Evolutionary conservation across 2,113 vertebrate genomes (phyloP).

Genomic region (Hyla sarda): DNA sequence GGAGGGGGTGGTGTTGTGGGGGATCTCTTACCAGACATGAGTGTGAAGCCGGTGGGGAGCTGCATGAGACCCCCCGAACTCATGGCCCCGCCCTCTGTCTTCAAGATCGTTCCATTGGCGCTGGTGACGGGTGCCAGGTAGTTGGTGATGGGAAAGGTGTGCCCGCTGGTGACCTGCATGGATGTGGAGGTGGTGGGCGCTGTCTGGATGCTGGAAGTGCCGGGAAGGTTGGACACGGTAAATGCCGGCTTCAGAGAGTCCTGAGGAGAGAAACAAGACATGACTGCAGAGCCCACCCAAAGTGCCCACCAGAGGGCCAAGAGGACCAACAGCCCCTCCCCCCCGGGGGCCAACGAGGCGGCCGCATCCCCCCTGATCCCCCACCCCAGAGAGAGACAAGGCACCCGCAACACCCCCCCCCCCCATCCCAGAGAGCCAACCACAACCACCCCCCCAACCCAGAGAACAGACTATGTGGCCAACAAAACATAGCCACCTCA

Average conservation of each 20-base stretch:
- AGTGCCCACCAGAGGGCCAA: too few relatives aligned
- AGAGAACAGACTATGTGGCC: too few relatives aligned
- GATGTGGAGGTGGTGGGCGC: slow-evolving; percentile 94
- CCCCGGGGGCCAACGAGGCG: too few relatives aligned
- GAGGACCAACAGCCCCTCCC: too few relatives aligned
- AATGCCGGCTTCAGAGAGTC: slow-evolving; percentile 93
- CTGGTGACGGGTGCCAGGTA: slow-evolving; percentile 91
- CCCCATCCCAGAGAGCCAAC: too few relatives aligned
- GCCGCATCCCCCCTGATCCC: too few relatives aligned
- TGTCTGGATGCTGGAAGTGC: slow-evolving; percentile 84
- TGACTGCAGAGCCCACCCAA: too few relatives aligned
- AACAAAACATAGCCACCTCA: too few relatives aligned
- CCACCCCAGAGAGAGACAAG: too few relatives aligned
- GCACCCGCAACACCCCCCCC: too few relatives aligned
- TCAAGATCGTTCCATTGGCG: slow-evolving; percentile 94
- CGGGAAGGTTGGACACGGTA: slow-evolving; percentile 92
- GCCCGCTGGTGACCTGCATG: slow-evolving; percentile 96
- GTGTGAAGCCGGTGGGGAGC: slow-evolving; percentile 91
- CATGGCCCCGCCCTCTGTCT: slow-evolving; percentile 82
- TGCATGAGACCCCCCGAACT: slow-evolving; percentile 90
- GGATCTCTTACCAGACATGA: slow-evolving; percentile 88
- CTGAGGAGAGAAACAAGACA: slow-evolving; percentile 69
- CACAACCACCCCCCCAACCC: too few relatives aligned
- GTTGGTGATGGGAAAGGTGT: slow-evolving; percentile 96
- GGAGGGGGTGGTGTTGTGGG: not conserved